Evolutionary conservation across 2,797 vertebrate species (phyloP).

Genomic region (Hybognathus amarus): DNA sequence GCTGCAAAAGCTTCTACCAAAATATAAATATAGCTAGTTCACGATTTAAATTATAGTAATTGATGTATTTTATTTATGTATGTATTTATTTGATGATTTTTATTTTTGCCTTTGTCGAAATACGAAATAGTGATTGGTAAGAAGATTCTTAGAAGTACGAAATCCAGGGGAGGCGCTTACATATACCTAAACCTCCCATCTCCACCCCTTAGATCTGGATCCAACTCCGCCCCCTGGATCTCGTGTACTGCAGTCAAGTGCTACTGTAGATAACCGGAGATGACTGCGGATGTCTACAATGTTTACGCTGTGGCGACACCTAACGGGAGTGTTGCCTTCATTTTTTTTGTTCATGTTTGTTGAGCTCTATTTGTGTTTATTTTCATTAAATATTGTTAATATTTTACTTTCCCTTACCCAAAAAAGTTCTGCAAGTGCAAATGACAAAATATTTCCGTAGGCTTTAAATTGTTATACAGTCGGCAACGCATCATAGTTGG

Average conservation of each 20-base stretch:
- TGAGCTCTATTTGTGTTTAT: neutral
- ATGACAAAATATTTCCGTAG: neutral
- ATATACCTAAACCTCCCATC: no score
- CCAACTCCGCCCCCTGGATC: no score
- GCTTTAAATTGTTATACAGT: neutral
- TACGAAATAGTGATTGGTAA: neutral
- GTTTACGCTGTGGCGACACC: neutral
- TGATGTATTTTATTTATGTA: neutral
- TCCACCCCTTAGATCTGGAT: no score
- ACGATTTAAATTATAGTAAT: neutral
- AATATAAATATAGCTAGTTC: neutral
- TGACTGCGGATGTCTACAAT: neutral
- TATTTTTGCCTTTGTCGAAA: neutral
- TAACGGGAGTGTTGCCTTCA: neutral
- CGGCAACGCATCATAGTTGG: no score
- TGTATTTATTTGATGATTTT: neutral
- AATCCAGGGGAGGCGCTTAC: no score
- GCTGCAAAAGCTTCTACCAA: neutral
- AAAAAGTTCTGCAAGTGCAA: neutral
- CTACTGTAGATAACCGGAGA: no score
- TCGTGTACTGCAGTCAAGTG: no score
- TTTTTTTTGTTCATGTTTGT: neutral
- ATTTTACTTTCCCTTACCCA: neutral
- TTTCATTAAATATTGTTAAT: neutral
- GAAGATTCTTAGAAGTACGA: neutral